These are phyloP conservation scores for Lycopodina hypogea DNA, from an alignment of 37 sponge, comb jelly and placozoan genomes.

Conservation along the genomic window DNA sequence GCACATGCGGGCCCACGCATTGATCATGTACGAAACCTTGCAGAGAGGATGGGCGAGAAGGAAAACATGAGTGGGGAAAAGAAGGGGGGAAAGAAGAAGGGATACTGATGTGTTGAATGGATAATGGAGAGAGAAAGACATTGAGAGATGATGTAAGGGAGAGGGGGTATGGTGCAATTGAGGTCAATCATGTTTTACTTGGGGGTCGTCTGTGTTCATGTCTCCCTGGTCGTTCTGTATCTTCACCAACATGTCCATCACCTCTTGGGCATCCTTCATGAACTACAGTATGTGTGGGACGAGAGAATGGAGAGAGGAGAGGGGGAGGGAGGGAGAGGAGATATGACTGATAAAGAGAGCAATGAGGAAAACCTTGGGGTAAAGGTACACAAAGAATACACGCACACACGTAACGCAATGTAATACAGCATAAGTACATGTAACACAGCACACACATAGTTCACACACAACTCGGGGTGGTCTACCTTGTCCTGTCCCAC, in stretches of 20 bases:
- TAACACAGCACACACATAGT: not conserved
- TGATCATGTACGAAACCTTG: constrained; percentile 96
- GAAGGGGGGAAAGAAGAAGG: not conserved
- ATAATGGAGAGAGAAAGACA: not conserved
- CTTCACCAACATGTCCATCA: constrained; percentile 92
- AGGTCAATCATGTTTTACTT: constrained; percentile 42
- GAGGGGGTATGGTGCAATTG: too few relatives aligned
- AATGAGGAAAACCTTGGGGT: not conserved
- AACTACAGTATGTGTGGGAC: constrained; percentile 53
- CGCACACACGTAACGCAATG: not conserved
- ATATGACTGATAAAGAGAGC: too few relatives aligned
- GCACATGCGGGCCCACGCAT: constrained; percentile 98
- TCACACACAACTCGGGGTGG: not conserved
- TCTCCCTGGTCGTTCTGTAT: constrained; percentile 84
- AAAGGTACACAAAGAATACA: not conserved
- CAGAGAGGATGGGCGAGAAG: not conserved
- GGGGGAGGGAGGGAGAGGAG: not conserved
- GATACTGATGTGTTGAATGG: too few relatives aligned
- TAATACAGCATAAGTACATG: not conserved
- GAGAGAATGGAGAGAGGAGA: too few relatives aligned
- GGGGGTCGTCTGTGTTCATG: constrained; percentile 80
- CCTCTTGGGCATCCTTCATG: constrained; percentile 94
- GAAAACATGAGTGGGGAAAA: not conserved
- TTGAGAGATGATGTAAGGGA: not conserved
- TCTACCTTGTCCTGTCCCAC: constrained; percentile 94